Evolutionary conservation across 2,797 vertebrate genomes (phyloP).

Genomic region (Zenarchopterus dispar): DNA sequence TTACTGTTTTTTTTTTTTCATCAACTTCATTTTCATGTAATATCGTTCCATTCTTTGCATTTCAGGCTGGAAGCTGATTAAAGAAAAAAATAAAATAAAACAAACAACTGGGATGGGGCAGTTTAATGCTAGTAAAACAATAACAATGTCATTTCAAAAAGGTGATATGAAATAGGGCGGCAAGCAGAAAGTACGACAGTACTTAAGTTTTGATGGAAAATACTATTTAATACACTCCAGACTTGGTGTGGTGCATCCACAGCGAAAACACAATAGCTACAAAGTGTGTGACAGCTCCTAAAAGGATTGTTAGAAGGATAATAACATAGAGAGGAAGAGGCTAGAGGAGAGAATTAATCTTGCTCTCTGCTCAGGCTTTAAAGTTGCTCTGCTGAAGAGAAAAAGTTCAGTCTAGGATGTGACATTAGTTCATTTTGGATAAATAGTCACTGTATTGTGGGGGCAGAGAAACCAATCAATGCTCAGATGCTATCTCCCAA

Average conservation of each 20-base stretch:
- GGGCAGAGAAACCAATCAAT: conserved; percentile 77
- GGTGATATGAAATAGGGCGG: conserved; percentile 5
- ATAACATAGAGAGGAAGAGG: conserved; percentile 73
- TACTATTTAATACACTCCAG: conserved; percentile 45
- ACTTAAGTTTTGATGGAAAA: conserved; percentile 64
- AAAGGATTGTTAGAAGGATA: conserved; percentile 82
- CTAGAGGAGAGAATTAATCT: conserved; percentile 77
- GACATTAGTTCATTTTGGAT: conserved; percentile 69
- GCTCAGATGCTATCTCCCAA: conserved; percentile 75
- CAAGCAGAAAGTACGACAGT: conserved; percentile 20
- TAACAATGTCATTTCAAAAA: not conserved
- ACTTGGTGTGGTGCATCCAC: conserved; percentile 56
- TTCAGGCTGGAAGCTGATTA: too few relatives aligned
- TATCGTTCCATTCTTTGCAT: too few relatives aligned
- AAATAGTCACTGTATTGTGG: conserved; percentile 69
- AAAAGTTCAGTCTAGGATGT: conserved; percentile 68
- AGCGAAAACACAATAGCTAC: conserved; percentile 72
- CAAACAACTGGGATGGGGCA: too few relatives aligned
- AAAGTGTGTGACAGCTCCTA: conserved; percentile 82
- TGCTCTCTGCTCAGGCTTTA: conserved; percentile 72
- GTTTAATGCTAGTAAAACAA: too few relatives aligned
- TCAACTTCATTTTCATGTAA: too few relatives aligned
- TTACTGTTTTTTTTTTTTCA: too few relatives aligned
- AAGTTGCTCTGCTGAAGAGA: conserved; percentile 66
- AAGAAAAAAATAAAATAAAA: too few relatives aligned